Conservation (phyloP, 2,888 invertebrate genomes). For the Lasioglossum pauxillum region DNA sequence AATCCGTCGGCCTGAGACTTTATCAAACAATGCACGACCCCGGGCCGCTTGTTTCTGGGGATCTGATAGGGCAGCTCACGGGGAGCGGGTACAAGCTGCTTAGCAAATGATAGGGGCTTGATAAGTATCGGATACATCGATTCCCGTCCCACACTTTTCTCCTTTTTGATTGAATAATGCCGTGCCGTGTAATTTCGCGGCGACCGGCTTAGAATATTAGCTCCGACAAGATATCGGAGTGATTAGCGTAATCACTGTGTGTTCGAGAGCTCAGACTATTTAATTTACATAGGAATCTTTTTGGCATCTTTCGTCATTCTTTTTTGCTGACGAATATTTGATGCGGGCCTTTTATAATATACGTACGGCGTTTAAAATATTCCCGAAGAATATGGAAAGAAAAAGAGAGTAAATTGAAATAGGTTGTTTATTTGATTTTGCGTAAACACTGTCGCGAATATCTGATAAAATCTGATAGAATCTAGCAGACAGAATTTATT, state of each 20-base stretch:
- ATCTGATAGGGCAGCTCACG: conserved; percentile 34
- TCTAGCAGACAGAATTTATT: background rate
- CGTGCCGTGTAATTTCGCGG: background rate
- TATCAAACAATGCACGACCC: conserved; percentile 54
- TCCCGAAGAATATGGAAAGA: background rate
- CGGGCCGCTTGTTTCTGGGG: conserved; percentile 29
- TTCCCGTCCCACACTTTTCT: background rate
- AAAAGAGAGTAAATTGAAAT: no score
- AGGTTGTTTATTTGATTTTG: no score
- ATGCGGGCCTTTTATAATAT: background rate
- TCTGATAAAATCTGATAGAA: background rate
- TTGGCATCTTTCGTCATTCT: background rate
- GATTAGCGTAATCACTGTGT: background rate
- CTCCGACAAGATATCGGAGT: background rate
- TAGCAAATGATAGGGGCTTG: conserved; percentile 45
- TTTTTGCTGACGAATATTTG: background rate
- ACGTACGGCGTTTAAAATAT: background rate
- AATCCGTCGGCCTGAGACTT: conserved; percentile 57
- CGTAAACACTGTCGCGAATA: no score
- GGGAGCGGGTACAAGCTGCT: conserved; percentile 37
- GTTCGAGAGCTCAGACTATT: background rate
- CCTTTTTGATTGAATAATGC: conserved; percentile 11
- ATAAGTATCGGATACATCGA: conserved; percentile 39
- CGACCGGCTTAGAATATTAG: background rate
- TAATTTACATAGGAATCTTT: background rate